These are phyloP conservation scores for Panthera uncia DNA, from an alignment of 2,113 vertebrate species.

Conservation along the genomic window DNA sequence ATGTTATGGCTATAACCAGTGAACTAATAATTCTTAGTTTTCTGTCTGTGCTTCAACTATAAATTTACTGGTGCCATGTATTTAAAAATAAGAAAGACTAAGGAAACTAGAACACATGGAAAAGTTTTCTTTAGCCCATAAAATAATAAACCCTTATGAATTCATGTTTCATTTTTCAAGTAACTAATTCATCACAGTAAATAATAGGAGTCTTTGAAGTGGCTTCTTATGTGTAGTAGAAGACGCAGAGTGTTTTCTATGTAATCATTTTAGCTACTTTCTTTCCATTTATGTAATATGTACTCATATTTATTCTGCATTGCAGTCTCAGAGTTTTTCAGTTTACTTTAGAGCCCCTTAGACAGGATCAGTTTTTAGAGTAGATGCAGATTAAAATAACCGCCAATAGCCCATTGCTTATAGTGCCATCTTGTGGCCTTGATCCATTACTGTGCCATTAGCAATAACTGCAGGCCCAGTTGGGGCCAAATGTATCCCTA, in stretches of 20 bases:
- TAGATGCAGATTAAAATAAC: conserved; percentile 31
- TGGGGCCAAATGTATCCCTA: background rate
- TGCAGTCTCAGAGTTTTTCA: background rate
- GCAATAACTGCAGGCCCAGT: background rate
- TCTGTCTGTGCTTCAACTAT: conserved; percentile 4
- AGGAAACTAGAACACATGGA: background rate
- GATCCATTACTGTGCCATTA: background rate
- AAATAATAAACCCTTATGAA: background rate
- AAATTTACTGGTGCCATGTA: background rate
- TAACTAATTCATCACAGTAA: background rate
- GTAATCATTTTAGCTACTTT: background rate
- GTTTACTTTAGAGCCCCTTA: conserved; percentile 30
- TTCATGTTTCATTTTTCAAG: conserved; percentile 10
- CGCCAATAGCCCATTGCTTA: background rate
- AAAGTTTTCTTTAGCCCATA: background rate
- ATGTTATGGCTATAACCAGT: conserved; percentile 10
- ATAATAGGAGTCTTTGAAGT: conserved; percentile 1
- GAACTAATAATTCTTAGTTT: conserved; percentile 49
- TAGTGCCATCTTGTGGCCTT: conserved; percentile 70
- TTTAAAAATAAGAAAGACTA: conserved; percentile 49
- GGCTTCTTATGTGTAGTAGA: background rate
- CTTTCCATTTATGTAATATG: background rate
- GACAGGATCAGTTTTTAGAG: background rate
- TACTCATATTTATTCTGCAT: background rate
- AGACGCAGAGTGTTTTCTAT: background rate